Base-by-base conservation (phyloP, 2,888 invertebrate genomes). In the Rhingia campestris region DNA sequence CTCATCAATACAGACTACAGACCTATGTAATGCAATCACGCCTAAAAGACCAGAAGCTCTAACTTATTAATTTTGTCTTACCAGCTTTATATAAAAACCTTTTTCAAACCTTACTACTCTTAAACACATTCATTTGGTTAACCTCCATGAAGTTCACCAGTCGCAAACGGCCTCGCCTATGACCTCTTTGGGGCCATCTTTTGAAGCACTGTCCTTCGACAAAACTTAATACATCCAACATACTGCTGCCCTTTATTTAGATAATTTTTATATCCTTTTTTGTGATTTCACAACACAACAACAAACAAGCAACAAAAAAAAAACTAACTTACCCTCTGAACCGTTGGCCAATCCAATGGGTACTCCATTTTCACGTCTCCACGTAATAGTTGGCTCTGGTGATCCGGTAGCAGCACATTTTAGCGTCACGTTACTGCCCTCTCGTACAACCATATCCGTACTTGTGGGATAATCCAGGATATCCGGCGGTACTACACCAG, bases 371-470 rank as follows among this genome's bases (percentile, higher is more conserved):
- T 97, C 97, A 87, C 97, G 93, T 88, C 96, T 93, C 98, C 98
- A 98, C 87, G 94, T 95, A 91, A 98, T 97, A 88, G 94, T 95
- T 43, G 98, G 98, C 88, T 94, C 93, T 33, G 98, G 98, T 64
- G 96, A 96, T 82, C 98, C 97, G 58, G 95, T 96, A 66, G 97
- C 97, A 67, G 96, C 96, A 91, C 98, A 98, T 87, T 95, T 94
- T 82, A 98, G 93, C 89, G 96, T 96, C 88, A 97, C 95, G 87
- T 97, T 95, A 81, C 95, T 95, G 49, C 97, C 97, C 92, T 98
- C 98, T 88, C 95, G 93, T 63, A 96, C 96, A 58, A 96, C 96
- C 94, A 96, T 96, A 91, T 97, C 97, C 30, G 96, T 94, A 89
- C 96, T 96, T 67, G 96, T 96, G 84, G 96, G 95, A 88, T 96